These are phyloP conservation scores for Pegoplata infirma DNA, from an alignment of 2,888 invertebrate species.

Conservation along the genomic window DNA sequence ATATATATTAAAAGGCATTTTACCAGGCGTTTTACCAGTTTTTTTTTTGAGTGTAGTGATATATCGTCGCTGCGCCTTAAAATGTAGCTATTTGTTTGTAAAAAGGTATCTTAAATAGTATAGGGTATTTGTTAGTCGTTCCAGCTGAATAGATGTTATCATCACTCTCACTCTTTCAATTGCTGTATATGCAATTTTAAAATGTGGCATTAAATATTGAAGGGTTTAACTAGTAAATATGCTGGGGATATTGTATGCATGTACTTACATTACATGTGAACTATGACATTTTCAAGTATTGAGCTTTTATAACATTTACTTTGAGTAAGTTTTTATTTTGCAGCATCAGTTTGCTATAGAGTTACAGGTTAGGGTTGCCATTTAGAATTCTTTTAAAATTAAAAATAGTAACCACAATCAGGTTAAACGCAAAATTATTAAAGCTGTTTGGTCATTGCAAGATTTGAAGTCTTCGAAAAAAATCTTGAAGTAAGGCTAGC, in stretches of 20 bases:
- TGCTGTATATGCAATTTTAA: neutral
- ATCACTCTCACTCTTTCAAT: neutral
- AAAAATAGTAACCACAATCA: no score
- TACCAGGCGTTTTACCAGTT: no score
- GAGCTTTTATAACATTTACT: constrained; percentile 26
- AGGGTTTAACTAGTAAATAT: constrained; percentile 8
- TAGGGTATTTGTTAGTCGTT: neutral
- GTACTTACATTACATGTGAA: constrained; percentile 17
- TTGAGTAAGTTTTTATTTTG: neutral
- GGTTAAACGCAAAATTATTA: no score
- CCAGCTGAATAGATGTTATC: neutral
- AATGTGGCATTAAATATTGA: constrained; percentile 26
- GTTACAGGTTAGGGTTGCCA: constrained; percentile 12
- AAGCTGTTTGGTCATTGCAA: no score
- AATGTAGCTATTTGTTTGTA: no score
- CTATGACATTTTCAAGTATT: constrained; percentile 48
- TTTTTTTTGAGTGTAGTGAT: no score
- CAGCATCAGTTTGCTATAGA: neutral
- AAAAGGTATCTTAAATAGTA: no score
- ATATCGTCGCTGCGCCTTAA: no score
- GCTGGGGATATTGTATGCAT: neutral
- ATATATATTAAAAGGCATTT: no score
- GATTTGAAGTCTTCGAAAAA: no score
- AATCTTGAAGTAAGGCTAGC: no score
- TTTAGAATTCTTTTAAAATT: no score